A percentile compares a stretch with the other conserved stretches of the same genome.
These are phyloP conservation scores for Champsocephalus gunnari DNA, from an alignment of 2,797 vertebrate species.

Conservation along the genomic window DNA sequence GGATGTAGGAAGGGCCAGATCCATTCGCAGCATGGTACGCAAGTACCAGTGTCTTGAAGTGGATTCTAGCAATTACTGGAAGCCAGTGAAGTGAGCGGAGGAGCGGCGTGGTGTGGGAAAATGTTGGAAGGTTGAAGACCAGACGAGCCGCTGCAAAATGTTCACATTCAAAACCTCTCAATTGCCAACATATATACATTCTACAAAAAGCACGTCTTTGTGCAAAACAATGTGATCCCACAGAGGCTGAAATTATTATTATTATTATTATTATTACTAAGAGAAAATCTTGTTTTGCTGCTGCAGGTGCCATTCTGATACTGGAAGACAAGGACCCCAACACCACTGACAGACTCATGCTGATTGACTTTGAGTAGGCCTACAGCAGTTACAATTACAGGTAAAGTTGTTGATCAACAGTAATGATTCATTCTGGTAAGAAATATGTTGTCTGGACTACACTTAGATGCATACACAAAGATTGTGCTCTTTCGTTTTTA, in stretches of 20 bases:
- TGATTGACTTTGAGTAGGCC: conserved; percentile 91
- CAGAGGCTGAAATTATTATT: background rate
- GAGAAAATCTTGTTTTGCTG: conserved; percentile 7
- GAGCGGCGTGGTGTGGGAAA: too few species aligned
- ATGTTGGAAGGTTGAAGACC: too few species aligned
- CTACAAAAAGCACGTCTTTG: too few species aligned
- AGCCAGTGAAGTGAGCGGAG: too few species aligned
- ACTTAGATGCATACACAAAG: background rate
- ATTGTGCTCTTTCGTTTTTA: background rate
- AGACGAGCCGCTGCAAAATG: too few species aligned
- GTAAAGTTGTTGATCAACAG: conserved; percentile 66
- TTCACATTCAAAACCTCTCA: background rate
- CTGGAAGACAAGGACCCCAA: conserved; percentile 75
- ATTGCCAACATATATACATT: background rate
- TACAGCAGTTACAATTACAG: conserved; percentile 99
- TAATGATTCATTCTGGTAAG: background rate
- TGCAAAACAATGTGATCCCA: background rate
- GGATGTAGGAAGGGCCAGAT: too few species aligned
- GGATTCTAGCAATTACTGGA: too few species aligned
- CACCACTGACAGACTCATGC: conserved; percentile 87
- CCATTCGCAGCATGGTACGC: too few species aligned
- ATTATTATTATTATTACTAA: too few species aligned
- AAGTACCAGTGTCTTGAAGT: too few species aligned
- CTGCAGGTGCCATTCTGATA: conserved; percentile 91
- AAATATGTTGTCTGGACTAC: background rate